Conservation (phyloP, 2,888 invertebrate genomes). For the Lithophane ornitopus region DNA sequence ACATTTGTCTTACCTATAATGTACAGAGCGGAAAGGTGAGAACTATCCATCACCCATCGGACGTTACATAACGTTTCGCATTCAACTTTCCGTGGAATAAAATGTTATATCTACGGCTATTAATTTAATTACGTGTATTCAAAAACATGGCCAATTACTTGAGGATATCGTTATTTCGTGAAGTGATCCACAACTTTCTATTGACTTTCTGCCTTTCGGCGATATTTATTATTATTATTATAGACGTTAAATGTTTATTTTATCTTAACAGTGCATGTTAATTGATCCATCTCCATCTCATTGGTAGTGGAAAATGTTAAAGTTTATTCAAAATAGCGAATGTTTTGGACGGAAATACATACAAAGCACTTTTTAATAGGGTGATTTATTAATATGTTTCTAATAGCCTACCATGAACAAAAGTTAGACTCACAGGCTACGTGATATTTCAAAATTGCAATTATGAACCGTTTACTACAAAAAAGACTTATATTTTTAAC, state of each 20-base stretch:
- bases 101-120: conserved; percentile 43
- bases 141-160: conserved; percentile 45
- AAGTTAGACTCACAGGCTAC: not conserved
- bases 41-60: conserved; percentile 18
- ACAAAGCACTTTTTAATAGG: not conserved
- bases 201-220: conserved; percentile 57
- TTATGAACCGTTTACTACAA: not conserved
- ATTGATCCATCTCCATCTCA: conserved; percentile 26
- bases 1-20: conserved; percentile 23
- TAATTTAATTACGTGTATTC: conserved; percentile 43
- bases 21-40: not conserved
- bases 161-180: conserved; percentile 34
- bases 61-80: conserved; percentile 30
- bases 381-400: not conserved
- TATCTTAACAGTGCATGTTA: conserved; percentile 29
- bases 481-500: too few relatives aligned
- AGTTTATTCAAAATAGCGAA: conserved; percentile 25
- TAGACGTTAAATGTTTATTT: conserved; percentile 35
- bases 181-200: conserved; percentile 54
- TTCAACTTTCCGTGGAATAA: conserved; percentile 37
- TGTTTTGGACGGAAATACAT: not conserved
- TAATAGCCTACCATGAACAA: too few relatives aligned
- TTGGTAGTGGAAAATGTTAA: conserved; percentile 21
- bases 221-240: conserved; percentile 15
- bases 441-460: not conserved